Evolutionary conservation across 1,140 invertebrate species (phyloP).

Genomic region (Archivesica marissinica): DNA sequence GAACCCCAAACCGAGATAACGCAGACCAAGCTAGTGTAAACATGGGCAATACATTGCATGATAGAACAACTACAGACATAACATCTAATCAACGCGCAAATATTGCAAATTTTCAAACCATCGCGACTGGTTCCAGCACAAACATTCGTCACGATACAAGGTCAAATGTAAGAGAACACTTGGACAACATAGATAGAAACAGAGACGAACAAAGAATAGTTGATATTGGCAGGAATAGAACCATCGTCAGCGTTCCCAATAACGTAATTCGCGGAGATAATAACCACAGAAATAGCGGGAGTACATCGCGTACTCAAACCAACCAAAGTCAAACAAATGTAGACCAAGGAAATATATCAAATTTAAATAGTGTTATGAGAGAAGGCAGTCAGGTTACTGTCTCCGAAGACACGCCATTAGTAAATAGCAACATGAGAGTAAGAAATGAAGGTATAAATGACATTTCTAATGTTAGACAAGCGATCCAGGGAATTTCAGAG

Average conservation of each 20-base stretch:
- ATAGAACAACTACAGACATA: too few species aligned
- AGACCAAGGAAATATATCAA: not conserved
- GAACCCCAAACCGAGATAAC: too few species aligned
- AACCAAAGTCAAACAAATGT: not conserved
- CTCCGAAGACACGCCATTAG: not conserved
- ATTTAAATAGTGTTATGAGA: not conserved
- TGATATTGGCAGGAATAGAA: not conserved
- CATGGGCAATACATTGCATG: too few species aligned
- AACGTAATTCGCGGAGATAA: not conserved
- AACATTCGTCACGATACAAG: too few species aligned
- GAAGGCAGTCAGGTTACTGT: not conserved
- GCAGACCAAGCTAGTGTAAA: too few species aligned
- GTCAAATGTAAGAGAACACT: too few species aligned
- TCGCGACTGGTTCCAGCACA: too few species aligned
- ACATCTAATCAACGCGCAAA: too few species aligned
- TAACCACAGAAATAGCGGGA: not conserved
- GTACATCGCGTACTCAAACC: not conserved
- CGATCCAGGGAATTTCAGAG: not conserved
- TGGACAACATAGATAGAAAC: too few species aligned
- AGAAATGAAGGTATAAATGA: not conserved
- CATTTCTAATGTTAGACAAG: not conserved
- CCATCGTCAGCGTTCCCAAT: not conserved
- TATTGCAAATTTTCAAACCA: too few species aligned
- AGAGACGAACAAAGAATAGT: too few species aligned
- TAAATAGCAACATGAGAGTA: not conserved